These are phyloP conservation scores for Tetragnatha versicolor DNA, from an alignment of 1,140 invertebrate genomes.

Conservation along the genomic window DNA sequence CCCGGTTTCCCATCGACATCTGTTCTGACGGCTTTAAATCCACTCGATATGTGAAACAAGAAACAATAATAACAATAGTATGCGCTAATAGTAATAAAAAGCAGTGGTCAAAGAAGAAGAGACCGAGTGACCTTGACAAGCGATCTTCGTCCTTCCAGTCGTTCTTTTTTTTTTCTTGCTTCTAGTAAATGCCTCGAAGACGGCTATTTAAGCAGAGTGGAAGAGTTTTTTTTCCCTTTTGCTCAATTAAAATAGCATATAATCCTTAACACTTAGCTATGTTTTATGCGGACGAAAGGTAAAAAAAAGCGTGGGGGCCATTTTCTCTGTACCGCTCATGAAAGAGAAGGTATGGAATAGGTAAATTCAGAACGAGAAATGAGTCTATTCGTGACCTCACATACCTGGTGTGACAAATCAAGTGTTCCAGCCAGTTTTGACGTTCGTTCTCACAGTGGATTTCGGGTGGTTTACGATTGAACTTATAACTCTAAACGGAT, in stretches of 20 bases:
- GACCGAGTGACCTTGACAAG: constrained; percentile 19
- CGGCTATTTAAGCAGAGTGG: constrained; percentile 4
- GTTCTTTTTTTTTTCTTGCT: constrained; percentile 11
- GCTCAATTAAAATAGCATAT: constrained; percentile 18
- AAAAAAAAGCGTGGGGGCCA: constrained; percentile 3
- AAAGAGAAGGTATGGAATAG: no score
- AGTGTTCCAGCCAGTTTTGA: no score
- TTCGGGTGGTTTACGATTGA: no score
- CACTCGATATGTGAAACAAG: constrained; percentile 16
- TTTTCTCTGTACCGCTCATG: no score
- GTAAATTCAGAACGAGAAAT: no score
- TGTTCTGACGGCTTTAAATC: constrained; percentile 13
- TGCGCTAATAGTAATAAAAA: background rate
- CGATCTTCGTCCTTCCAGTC: constrained; percentile 12
- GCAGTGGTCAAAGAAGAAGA: background rate
- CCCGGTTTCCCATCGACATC: background rate
- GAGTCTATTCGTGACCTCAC: no score
- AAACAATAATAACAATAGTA: constrained; percentile 11
- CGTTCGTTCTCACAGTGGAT: no score
- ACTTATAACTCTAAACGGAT: no score
- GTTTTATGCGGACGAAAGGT: no score
- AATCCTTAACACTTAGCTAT: constrained; percentile 9
- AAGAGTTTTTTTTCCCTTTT: constrained; percentile 6
- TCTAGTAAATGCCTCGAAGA: constrained; percentile 9
- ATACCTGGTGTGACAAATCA: no score